phyloP scores from a whole-genome alignment of 1,140 invertebrate species.

The Pseudomyrmex concolor region DNA sequence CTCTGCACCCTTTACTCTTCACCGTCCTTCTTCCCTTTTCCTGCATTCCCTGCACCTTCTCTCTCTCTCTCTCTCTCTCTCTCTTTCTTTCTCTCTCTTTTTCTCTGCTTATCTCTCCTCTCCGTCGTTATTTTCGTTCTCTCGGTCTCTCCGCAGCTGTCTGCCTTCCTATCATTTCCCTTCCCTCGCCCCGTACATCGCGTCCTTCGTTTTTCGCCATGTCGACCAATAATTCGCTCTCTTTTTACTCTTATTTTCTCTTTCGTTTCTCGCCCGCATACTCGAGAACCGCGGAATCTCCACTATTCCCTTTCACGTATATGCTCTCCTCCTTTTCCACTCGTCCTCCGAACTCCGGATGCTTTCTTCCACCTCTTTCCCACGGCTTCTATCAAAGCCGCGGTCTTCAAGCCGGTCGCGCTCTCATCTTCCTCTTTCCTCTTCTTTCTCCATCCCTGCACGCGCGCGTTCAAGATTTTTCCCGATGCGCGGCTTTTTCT shows the following conservation, averaged over 20 bases:
- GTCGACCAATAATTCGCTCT: slow-evolving; percentile 58
- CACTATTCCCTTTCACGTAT: slow-evolving; percentile 50
- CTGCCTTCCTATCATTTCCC: slow-evolving; percentile 52
- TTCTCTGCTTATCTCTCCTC: slow-evolving; percentile 9
- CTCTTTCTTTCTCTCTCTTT: neutral
- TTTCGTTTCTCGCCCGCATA: slow-evolving; percentile 59
- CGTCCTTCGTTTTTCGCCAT: slow-evolving; percentile 32
- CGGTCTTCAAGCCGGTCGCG: slow-evolving; percentile 52
- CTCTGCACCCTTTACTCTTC: slow-evolving; percentile 14
- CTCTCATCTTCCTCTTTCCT: neutral
- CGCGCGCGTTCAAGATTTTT: slow-evolving; percentile 47
- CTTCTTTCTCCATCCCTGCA: neutral
- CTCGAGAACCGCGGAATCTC: slow-evolving; percentile 59
- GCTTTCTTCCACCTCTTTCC: slow-evolving; percentile 23
- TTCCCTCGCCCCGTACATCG: neutral
- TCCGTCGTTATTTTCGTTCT: slow-evolving; percentile 30
- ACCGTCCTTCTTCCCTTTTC: slow-evolving; percentile 16
- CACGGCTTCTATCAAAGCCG: slow-evolving; percentile 45
- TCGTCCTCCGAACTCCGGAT: slow-evolving; percentile 50
- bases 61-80: neutral
- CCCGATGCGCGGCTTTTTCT: slow-evolving; percentile 48
- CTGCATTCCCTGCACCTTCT: neutral
- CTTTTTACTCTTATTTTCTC: slow-evolving; percentile 59
- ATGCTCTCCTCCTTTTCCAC: slow-evolving; percentile 18
- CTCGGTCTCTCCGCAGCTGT: slow-evolving; percentile 17